Evolutionary conservation across 2,113 vertebrate species (phyloP), one percentile per base, ranked within the genome.

Genomic region (Pitta sordida): DNA sequence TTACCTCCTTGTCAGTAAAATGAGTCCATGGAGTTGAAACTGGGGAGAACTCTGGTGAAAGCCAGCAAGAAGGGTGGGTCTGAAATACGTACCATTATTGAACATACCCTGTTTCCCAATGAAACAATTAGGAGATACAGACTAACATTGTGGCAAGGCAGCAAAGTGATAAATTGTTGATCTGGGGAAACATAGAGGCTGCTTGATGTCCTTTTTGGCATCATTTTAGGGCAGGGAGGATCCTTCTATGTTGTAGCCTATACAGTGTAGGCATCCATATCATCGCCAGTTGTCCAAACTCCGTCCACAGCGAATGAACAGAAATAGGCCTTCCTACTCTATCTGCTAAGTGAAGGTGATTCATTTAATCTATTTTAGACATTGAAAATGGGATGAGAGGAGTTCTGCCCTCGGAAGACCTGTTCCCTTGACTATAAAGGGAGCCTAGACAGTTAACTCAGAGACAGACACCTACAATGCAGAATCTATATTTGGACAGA

Each of bases 401-500:
- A 86, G 37, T 71, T 90, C 51, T 96, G 93, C 71, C 91, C 91
- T 96, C 90, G 87, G 85, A 91, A 96, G 71, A 41, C 86, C 87
- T 73, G 7, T 62, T 90, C 67, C 68, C 59, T 83, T 73, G 67
- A 13, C 75, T 94, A 52, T 56, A 85, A 83, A 78, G 79, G 51
- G 59, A 94, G 41, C 82, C 70, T 79, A 83, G 85, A 51, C 84
- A 58, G 90, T 90, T 93, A 96, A 83, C 78, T 83, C 87, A 29
- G 64, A 86, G 43, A 81, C 48, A 94, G 63, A 90, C 95, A 96
- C 95, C 95, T 96, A 96, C 88, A 69, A 69, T 64, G 56, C 71
- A 94, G 75, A 89, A 88, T 94, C 96, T 96, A 96, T 95, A 94
- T 96, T 96, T 90, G 95, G 95, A 67, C 75, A 90, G 88, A 94